phyloP scores from a whole-genome alignment of 2,888 invertebrate species.

The Uropetala carovei region DNA sequence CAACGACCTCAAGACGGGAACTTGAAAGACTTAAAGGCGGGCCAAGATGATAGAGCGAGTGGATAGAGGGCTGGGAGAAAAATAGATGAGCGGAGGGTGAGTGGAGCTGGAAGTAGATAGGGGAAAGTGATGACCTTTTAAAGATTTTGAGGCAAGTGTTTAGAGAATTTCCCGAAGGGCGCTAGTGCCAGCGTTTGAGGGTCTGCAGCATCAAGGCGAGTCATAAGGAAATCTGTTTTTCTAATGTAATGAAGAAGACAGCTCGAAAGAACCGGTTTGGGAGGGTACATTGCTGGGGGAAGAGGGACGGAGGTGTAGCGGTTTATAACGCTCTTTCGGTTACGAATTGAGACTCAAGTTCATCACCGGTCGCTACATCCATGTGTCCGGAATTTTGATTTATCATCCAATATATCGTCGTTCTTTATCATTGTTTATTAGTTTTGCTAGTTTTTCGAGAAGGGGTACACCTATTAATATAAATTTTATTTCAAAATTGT shows the following conservation, averaged over 20 bases:
- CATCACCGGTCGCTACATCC: no score
- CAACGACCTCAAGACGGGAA: neutral
- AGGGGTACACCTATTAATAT: no score
- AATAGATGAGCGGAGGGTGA: neutral
- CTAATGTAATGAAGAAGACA: slow-evolving; percentile 20
- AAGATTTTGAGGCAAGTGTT: no score
- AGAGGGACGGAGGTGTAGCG: neutral
- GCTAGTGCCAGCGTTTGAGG: neutral
- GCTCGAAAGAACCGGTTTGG: neutral
- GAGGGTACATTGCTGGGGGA: neutral
- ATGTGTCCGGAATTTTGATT: no score
- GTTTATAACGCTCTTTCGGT: no score
- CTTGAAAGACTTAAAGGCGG: neutral
- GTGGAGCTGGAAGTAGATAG: neutral
- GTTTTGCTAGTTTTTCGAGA: no score
- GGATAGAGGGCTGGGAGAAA: neutral
- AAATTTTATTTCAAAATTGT: no score
- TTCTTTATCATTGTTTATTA: no score
- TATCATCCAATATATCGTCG: no score
- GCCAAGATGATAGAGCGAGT: neutral
- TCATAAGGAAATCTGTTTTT: neutral
- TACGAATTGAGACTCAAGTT: no score
- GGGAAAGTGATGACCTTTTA: slow-evolving; percentile 31
- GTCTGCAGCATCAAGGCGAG: neutral
- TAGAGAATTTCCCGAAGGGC: neutral